Conservation (phyloP, 1,140 invertebrate genomes). For the Parasteatoda tepidariorum region DNA sequence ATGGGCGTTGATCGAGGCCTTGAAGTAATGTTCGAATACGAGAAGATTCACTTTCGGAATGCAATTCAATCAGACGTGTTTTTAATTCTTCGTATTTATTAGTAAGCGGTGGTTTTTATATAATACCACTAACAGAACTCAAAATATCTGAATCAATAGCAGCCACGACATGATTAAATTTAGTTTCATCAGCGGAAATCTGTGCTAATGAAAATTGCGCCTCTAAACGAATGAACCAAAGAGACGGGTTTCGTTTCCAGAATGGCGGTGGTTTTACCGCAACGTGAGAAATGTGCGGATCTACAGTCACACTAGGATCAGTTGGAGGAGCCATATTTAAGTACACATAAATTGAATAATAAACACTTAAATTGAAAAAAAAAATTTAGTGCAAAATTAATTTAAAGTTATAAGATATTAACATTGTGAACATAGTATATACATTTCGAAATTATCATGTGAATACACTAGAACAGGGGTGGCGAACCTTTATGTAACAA, state of each 20-base stretch:
- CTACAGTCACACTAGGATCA: no score
- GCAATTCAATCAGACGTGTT: neutral
- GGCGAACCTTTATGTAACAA: no score
- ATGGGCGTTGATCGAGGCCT: neutral
- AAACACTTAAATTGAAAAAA: no score
- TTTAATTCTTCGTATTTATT: neutral
- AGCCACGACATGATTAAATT: constrained; percentile 56
- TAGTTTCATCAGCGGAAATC: constrained; percentile 56
- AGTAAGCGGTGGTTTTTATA: neutral
- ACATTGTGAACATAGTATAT: no score
- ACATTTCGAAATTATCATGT: no score
- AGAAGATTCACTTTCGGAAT: neutral
- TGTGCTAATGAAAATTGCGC: constrained; percentile 58
- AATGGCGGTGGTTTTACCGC: constrained; percentile 63
- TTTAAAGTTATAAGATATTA: no score
- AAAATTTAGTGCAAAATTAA: no score
- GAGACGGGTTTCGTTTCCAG: constrained; percentile 61
- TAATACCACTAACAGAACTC: constrained; percentile 6
- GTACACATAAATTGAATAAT: no score
- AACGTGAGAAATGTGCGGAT: no score
- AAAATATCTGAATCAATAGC: constrained; percentile 16
- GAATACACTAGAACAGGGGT: no score
- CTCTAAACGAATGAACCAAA: constrained; percentile 66
- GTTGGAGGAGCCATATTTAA: no score
- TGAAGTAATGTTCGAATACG: neutral